Conservation (phyloP, 2,797 vertebrate species). For the Bucorvus abyssinicus region DNA sequence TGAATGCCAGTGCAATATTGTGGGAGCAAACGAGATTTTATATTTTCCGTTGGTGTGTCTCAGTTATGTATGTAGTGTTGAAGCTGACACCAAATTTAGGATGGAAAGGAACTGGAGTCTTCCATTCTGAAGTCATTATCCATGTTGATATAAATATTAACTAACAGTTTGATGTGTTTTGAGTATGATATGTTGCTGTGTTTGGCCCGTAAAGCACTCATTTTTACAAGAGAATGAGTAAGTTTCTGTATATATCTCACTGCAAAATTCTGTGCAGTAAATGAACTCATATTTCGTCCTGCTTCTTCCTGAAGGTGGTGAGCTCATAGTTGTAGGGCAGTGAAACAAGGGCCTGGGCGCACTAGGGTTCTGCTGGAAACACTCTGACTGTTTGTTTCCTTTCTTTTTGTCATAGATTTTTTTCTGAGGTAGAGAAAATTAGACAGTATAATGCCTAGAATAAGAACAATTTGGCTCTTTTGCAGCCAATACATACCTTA, state of each 20-base stretch:
- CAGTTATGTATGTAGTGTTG: background rate
- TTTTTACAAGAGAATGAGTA: conserved; percentile 61
- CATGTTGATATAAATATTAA: conserved; percentile 63
- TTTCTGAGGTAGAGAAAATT: conserved; percentile 25
- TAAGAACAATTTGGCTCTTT: background rate
- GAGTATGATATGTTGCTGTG: conserved; percentile 58
- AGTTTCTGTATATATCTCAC: conserved; percentile 53
- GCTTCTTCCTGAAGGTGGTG: conserved; percentile 49
- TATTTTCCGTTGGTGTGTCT: background rate
- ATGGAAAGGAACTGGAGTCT: background rate
- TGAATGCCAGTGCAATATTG: background rate
- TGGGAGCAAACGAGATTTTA: background rate
- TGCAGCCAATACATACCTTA: background rate
- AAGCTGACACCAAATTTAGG: background rate
- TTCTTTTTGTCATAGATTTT: conserved; percentile 28
- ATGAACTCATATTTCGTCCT: conserved; percentile 61
- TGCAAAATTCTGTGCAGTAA: conserved; percentile 28
- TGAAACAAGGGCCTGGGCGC: conserved; percentile 35
- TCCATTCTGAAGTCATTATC: conserved; percentile 58
- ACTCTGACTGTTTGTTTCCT: background rate
- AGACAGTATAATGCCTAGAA: background rate
- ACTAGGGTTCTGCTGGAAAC: conserved; percentile 29
- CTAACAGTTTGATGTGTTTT: conserved; percentile 22
- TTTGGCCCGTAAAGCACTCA: conserved; percentile 39
- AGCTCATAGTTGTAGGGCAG: conserved; percentile 45